Evolutionary conservation across 2,797 vertebrate genomes (phyloP), one percentile per base, ranked within the genome.

Genomic region (Mormyrus hasselquistii): DNA sequence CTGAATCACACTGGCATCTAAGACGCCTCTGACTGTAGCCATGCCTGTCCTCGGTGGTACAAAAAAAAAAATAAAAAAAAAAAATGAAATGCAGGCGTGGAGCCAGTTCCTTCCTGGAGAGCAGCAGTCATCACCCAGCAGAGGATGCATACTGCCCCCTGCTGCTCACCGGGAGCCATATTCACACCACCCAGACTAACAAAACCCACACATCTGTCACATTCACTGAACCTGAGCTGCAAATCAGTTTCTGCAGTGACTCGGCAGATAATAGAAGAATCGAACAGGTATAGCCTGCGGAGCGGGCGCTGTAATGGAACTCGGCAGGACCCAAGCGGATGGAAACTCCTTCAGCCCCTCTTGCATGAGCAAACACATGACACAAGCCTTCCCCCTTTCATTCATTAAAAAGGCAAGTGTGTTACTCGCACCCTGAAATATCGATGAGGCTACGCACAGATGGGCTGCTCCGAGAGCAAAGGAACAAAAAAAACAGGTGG

Each of bases 71-170:
- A 19, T 5, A 49, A 49, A 55, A 55, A 8, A 62, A 25, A 22
- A 22, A 14, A 65, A 65, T 34, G 14, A 2, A 55, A 22, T 59
- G 50, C 76, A 41, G 16, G 88, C 50, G 25, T 25, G 12, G 4
- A 73, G 65, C 29, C 29, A 41, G 38, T n/a, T 41, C 38, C 73
- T 79, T 79, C 69, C 34, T 76, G 16, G 38, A 79, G 38, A 19
- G 41, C 73, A 44, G 38, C 69, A 76, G 14, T 0, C 10, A 6
- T 55, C 59, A 19, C 5, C 69, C 25, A 25, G 76, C 5, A 2
- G 41, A 79, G 76, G 88, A 44, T 14, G 49, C 14, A 41, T n/a
- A 84, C 76, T 84, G 88, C 88, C 88, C 88, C 88, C 88, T 88
- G 55, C 79, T 84, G 88, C 4, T 84, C 38, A 12, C 12, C 12